These are phyloP conservation scores for Camptogramma bilineatum DNA, from an alignment of 2,888 invertebrate genomes.

Conservation along the genomic window DNA sequence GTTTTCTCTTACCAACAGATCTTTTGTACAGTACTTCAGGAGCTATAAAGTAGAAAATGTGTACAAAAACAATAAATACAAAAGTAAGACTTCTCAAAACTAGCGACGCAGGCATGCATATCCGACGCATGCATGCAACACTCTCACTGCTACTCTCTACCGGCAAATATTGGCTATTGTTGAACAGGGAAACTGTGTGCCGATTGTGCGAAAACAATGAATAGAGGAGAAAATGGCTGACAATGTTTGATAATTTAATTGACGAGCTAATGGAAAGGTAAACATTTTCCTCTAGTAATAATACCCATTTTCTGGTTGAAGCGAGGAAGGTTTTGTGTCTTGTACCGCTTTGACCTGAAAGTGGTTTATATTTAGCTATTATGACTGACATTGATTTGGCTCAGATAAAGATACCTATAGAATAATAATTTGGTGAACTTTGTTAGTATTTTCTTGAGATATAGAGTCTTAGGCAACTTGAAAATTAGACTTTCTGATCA, in stretches of 20 bases:
- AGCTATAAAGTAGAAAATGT: neutral
- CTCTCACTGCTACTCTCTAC: conserved; percentile 43
- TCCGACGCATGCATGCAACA: conserved; percentile 9
- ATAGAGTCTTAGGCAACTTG: no score
- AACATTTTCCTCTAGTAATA: neutral
- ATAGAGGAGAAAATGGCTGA: conserved; percentile 32
- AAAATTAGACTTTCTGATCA: no score
- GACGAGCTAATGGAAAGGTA: conserved; percentile 8
- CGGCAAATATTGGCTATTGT: conserved; percentile 70
- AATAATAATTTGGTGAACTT: no score
- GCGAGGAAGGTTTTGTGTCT: no score
- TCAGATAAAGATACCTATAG: no score
- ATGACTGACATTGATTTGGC: no score
- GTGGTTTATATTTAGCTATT: no score
- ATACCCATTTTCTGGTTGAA: neutral
- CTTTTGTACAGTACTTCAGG: neutral
- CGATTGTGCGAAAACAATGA: conserved; percentile 38
- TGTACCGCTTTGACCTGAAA: no score
- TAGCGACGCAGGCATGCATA: conserved; percentile 5
- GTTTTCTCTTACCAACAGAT: no score
- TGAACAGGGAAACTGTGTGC: conserved; percentile 60
- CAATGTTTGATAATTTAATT: conserved; percentile 26
- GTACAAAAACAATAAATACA: neutral
- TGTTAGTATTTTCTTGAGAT: no score
- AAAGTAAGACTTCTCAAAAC: conserved; percentile 5